Evolutionary conservation across 2,113 vertebrate genomes (phyloP).

Genomic region (Heteronetta atricapilla): DNA sequence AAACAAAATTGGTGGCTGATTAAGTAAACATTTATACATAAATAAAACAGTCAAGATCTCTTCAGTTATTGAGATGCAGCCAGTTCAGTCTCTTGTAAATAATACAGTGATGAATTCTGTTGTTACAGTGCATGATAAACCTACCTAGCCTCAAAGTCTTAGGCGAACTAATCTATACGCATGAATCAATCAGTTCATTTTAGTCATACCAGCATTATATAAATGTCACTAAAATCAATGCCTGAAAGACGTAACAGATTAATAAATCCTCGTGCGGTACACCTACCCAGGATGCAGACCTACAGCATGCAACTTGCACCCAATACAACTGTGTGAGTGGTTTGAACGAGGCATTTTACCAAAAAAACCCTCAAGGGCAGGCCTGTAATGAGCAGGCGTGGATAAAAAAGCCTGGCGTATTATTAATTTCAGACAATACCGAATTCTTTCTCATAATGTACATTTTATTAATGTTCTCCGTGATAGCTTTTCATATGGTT

Average conservation of each 20-base stretch:
- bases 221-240: conserved; percentile 51
- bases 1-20: conserved; percentile 64
- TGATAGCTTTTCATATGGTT: conserved; percentile 49
- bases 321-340: background rate
- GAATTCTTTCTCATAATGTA: conserved; percentile 47
- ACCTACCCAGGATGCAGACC: conserved; percentile 9
- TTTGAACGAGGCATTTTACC: conserved; percentile 35
- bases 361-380: conserved; percentile 35
- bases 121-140: conserved; percentile 60
- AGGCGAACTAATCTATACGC: conserved; percentile 52
- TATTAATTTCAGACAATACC: conserved; percentile 58
- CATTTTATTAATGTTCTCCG: conserved; percentile 65
- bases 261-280: background rate
- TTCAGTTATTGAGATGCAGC: conserved; percentile 56
- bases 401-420: background rate
- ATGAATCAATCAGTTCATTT: conserved; percentile 63
- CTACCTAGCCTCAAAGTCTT: conserved; percentile 53
- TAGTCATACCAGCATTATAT: conserved; percentile 31
- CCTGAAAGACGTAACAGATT: conserved; percentile 22
- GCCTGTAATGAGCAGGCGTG: background rate
- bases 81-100: conserved; percentile 68
- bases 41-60: conserved; percentile 64
- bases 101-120: conserved; percentile 63
- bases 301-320: background rate
- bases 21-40: conserved; percentile 75